Percentiles rank a stretch among this genome's conserved stretches.
These are phyloP conservation scores for Babyrousa celebensis DNA, from an alignment of 2,797 vertebrate species.

Conservation along the genomic window DNA sequence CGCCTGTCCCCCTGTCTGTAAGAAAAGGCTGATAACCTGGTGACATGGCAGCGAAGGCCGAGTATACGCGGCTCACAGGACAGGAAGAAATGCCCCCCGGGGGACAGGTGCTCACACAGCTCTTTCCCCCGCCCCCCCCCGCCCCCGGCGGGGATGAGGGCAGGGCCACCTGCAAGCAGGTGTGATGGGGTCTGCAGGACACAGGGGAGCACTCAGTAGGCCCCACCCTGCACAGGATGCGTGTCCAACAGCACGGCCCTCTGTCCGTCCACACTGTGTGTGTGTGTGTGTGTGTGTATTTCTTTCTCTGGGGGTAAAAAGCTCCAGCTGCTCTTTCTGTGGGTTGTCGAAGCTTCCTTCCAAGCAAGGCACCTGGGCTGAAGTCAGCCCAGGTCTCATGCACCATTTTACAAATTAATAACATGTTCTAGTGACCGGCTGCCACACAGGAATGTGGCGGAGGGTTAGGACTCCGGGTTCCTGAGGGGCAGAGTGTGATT, in stretches of 20 bases:
- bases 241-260: not conserved
- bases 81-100: rapidly evolving
- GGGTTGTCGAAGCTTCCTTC: not conserved
- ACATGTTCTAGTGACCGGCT: not conserved
- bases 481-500: not conserved
- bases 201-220: not conserved
- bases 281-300: rapidly evolving
- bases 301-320: not conserved
- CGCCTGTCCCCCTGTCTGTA: rapidly evolving
- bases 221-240: not conserved
- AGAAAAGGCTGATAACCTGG: not conserved
- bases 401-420: not conserved
- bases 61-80: not conserved
- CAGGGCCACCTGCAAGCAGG: rapidly evolving
- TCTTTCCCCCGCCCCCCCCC: too few relatives aligned
- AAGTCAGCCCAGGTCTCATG: not conserved
- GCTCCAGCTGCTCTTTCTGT: not conserved
- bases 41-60: not conserved
- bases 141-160: too few relatives aligned
- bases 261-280: rapidly evolving
- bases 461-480: not conserved
- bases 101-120: not conserved
- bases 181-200: not conserved
- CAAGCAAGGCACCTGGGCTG: not conserved
- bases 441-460: rapidly evolving